Evolutionary conservation across 2,113 vertebrate genomes (phyloP).

Genomic region (Scartelaos histophorus): DNA sequence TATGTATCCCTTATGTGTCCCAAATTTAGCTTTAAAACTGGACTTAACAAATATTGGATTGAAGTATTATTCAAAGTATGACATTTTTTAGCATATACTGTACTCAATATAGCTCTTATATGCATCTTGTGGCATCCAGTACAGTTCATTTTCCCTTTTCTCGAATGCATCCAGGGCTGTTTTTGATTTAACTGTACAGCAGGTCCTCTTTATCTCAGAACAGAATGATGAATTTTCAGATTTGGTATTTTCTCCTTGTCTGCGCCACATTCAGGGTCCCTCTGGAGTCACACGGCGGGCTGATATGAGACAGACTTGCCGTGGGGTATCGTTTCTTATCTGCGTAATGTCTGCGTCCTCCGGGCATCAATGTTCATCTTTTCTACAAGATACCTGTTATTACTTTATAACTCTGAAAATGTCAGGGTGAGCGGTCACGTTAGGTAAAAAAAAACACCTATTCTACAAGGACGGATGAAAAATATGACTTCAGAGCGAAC

Average conservation of each 20-base stretch:
- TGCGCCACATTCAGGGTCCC: neutral
- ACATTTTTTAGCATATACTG: neutral
- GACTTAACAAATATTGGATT: too few species aligned
- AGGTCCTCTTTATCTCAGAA: constrained; percentile 28
- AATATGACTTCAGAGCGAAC: neutral
- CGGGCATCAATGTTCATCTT: constrained; percentile 9
- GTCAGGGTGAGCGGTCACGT: constrained; percentile 14
- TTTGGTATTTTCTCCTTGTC: constrained; percentile 16
- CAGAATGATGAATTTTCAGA: constrained; percentile 22
- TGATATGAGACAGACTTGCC: constrained; percentile 3
- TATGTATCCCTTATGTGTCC: too few species aligned
- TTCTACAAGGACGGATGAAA: neutral
- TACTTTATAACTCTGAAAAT: constrained; percentile 9
- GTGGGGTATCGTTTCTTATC: constrained; percentile 20
- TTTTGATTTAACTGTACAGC: constrained; percentile 1
- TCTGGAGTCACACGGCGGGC: neutral
- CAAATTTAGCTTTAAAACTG: too few species aligned
- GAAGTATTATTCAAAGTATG: too few species aligned
- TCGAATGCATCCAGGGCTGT: neutral
- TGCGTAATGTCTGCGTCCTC: constrained; percentile 11
- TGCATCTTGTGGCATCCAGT: neutral
- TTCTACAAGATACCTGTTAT: constrained; percentile 9
- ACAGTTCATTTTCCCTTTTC: neutral
- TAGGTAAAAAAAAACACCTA: constrained; percentile 5
- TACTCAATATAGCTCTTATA: neutral